phyloP scores from a whole-genome alignment of 2,888 invertebrate species.

The Cheilosia vulpina region DNA sequence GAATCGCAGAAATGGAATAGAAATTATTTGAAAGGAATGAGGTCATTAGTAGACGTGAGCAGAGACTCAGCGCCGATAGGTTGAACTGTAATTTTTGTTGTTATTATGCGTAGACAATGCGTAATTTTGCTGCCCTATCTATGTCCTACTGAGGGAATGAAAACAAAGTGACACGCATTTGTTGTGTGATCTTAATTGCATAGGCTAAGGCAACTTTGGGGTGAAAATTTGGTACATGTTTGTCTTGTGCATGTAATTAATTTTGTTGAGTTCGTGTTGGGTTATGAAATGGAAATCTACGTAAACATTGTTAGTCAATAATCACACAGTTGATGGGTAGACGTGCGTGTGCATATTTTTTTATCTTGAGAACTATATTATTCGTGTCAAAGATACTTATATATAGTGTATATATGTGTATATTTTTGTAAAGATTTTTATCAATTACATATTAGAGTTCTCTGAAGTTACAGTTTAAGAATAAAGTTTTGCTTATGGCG shows the following conservation, averaged over 20 bases:
- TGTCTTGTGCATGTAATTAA: background rate
- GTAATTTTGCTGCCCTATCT: constrained; percentile 1
- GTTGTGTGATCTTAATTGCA: background rate
- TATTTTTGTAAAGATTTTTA: too few species aligned
- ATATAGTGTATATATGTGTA: too few species aligned
- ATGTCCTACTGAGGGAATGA: constrained; percentile 14
- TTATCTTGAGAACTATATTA: too few species aligned
- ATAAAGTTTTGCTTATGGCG: too few species aligned
- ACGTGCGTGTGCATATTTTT: too few species aligned
- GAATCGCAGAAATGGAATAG: background rate
- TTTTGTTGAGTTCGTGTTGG: background rate
- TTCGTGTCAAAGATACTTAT: too few species aligned
- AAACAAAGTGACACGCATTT: constrained; percentile 17
- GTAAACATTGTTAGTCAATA: too few species aligned
- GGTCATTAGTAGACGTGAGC: background rate
- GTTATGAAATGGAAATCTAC: background rate
- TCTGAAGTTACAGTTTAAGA: too few species aligned
- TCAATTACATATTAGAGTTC: too few species aligned
- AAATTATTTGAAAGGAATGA: background rate
- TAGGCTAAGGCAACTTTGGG: background rate
- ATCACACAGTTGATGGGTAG: too few species aligned
- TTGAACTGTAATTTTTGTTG: background rate
- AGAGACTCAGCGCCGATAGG: background rate
- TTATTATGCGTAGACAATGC: background rate
- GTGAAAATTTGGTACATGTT: constrained; percentile 8